Evolutionary conservation across 1,140 invertebrate species (phyloP).

Genomic region (Mamestra configurata): DNA sequence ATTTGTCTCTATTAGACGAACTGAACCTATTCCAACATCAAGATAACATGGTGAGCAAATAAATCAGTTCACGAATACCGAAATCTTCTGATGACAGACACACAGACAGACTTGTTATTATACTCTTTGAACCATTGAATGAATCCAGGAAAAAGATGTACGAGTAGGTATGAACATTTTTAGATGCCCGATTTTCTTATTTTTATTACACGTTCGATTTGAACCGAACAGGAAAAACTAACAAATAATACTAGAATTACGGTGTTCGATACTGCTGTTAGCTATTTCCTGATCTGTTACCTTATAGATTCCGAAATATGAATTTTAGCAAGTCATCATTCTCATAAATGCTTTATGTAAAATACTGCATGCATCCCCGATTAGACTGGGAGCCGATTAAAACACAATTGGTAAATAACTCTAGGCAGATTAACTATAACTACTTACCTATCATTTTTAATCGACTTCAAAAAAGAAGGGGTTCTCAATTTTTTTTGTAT

Average conservation of each 20-base stretch:
- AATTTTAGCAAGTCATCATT: no score
- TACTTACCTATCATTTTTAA: no score
- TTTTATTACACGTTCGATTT: slow-evolving; percentile 11
- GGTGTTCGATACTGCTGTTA: not conserved
- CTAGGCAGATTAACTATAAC: no score
- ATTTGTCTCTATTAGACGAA: no score
- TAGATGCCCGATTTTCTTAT: not conserved
- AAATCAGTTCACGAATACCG: not conserved
- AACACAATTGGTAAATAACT: no score
- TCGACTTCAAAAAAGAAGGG: no score
- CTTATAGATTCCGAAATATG: not conserved
- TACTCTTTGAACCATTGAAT: not conserved
- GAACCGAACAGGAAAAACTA: not conserved
- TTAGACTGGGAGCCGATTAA: no score
- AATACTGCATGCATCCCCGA: no score
- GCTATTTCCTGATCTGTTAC: not conserved
- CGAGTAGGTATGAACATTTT: not conserved
- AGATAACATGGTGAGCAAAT: not conserved
- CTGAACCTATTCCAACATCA: no score
- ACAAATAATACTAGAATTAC: not conserved
- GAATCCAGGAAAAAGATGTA: not conserved
- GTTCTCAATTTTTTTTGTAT: no score
- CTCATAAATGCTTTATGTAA: no score
- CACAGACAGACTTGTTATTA: not conserved
- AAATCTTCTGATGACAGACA: not conserved